Base-by-base conservation (phyloP, 2,888 invertebrate species). In the Dryobotodes eremita region DNA sequence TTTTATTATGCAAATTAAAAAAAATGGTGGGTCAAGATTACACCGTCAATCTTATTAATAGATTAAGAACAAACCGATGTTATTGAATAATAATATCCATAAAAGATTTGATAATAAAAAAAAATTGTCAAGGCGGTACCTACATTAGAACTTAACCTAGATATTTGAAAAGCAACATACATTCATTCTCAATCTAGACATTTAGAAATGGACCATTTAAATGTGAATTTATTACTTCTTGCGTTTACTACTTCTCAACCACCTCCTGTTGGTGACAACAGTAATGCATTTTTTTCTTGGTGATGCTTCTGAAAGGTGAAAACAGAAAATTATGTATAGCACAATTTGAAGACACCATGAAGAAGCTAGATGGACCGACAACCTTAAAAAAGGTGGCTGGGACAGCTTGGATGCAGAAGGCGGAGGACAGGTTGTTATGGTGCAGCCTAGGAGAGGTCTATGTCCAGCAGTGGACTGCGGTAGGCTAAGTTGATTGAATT, bases 171-270 rank as follows among this genome's bases (percentile, higher is more conserved):
- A 89, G 81, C 82, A 62, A 85, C 80, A 79, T 57, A 84, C 71
- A 69, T 83, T 84, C 71, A 78, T 26, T 57, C 65, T 69, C 71
- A 70, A 80, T 71, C 70, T 74, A 71, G 59, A 71, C 61, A 72
- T 59, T 78, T 73, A 71, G 15, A 71, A 78, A 55, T 70, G 53
- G 48, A 53, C 75, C n/a, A 53, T 48, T n/a, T 15, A 36, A 46
- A 53, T 53, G 31, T 66, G 26, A n/a, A 71, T 75, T 42, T 42
- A 59, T 71, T 91, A 79, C 75, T 92, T 93, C 82, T 92, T 92
- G 71, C 95, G 94, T 80, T 92, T 94, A 86, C 95, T 94, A 87
- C 96, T 96, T 68, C 96, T 92, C 64, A 96, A 85, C 42, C 92
- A 84, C 80, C 94, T 91, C 78, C 95, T 92, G 83, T 95, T 95